These are phyloP conservation scores for Conger conger DNA, from an alignment of 2,113 vertebrate genomes.

Conservation along the genomic window DNA sequence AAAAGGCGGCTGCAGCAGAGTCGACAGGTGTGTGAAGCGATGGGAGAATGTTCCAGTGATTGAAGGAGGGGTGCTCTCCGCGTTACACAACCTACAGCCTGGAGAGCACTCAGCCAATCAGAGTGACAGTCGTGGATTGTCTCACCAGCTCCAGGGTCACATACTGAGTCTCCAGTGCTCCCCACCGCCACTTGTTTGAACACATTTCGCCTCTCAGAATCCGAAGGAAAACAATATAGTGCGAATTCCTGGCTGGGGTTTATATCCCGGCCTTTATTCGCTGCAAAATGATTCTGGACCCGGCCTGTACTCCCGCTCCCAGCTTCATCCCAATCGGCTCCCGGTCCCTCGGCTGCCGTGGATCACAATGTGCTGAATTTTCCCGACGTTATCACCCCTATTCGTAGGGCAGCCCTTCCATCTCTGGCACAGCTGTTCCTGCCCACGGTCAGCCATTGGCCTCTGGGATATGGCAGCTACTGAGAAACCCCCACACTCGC, in stretches of 20 bases:
- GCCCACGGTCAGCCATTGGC: neutral
- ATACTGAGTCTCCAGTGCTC: neutral
- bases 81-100: too few species aligned
- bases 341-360: neutral
- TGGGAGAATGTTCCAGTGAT: too few species aligned
- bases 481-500: neutral
- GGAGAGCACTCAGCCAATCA: too few species aligned
- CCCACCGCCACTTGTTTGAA: neutral
- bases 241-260: too few species aligned
- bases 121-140: too few species aligned
- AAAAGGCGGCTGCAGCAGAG: too few species aligned
- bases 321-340: neutral
- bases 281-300: neutral
- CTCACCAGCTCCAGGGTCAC: neutral
- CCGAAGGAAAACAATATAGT: neutral
- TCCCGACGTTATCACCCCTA: neutral
- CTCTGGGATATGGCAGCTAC: neutral
- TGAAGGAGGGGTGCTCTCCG: too few species aligned
- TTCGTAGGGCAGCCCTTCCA: neutral
- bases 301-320: neutral
- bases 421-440: neutral
- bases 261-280: too few species aligned
- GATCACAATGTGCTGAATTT: neutral
- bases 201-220: neutral
- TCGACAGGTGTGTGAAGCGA: too few species aligned